Conservation (phyloP, 2,113 vertebrate species). For the Lycocorax pyrrhopterus region DNA sequence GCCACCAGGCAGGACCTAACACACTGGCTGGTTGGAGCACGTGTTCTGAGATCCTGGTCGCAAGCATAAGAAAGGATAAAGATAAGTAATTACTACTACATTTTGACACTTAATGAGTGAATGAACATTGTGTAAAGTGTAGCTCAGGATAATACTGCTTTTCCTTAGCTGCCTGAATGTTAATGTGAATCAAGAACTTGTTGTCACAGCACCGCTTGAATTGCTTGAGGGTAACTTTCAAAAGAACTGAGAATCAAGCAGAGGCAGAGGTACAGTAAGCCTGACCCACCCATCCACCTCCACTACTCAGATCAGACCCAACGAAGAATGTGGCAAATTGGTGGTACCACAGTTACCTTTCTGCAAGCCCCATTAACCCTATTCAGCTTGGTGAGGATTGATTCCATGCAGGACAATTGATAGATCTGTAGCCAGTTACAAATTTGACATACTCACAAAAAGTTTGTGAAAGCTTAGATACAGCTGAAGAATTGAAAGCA, state of each 20-base stretch:
- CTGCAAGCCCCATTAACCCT: neutral
- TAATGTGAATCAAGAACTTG: neutral
- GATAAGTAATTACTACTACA: neutral
- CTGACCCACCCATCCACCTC: neutral
- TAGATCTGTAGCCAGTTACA: neutral
- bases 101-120: neutral
- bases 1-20: neutral
- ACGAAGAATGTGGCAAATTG: neutral
- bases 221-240: neutral
- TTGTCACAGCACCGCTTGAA: neutral
- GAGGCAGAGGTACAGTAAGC: neutral
- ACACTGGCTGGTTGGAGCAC: fast-evolving
- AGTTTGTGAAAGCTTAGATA: neutral
- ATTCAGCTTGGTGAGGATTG: neutral
- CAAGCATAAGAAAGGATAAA: neutral
- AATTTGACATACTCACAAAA: neutral
- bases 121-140: neutral
- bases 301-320: neutral
- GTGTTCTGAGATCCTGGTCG: neutral
- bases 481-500: neutral
- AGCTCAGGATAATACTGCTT: neutral
- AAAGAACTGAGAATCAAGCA: neutral
- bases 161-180: neutral
- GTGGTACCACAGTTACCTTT: neutral
- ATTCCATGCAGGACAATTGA: neutral